Percentiles rank a stretch among this genome's conserved stretches.
Conservation (phyloP, 2,113 vertebrate genomes). For the Thamnaconus septentrionalis region DNA sequence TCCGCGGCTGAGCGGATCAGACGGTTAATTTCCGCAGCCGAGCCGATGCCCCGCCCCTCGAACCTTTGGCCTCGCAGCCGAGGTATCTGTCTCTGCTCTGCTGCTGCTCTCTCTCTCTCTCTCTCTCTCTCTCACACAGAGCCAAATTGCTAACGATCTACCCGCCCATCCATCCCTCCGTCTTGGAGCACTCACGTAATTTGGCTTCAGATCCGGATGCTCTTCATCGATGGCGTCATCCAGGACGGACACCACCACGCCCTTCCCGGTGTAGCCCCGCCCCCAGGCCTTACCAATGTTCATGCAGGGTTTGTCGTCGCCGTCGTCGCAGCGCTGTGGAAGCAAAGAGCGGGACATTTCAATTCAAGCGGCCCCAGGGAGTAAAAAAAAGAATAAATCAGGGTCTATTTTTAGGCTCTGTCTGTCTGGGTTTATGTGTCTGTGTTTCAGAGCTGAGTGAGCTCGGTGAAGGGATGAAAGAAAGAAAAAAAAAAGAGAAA, state of each 20-base stretch:
- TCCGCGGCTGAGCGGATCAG: slow-evolving; percentile 58
- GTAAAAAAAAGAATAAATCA: slow-evolving; percentile 26
- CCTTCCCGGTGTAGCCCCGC: slow-evolving; percentile 92
- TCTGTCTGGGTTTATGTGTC: slow-evolving; percentile 24
- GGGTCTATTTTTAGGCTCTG: slow-evolving; percentile 38
- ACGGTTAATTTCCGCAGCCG: slow-evolving; percentile 64
- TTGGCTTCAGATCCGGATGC: slow-evolving; percentile 91
- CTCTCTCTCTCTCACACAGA: slow-evolving; percentile 3
- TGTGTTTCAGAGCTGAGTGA: slow-evolving; percentile 35
- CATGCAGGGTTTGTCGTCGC: slow-evolving; percentile 83
- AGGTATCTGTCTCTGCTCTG: slow-evolving; percentile 52
- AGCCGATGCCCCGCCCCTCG: slow-evolving; percentile 55
- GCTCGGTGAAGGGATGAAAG: slow-evolving; percentile 7
- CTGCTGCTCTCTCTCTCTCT: slow-evolving; percentile 11
- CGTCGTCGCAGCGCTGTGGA: slow-evolving; percentile 84
- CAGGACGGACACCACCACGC: slow-evolving; percentile 92
- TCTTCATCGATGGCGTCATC: slow-evolving; percentile 92
- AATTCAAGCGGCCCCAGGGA: slow-evolving; percentile 16
- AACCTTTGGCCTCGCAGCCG: slow-evolving; percentile 56
- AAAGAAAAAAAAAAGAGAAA: slow-evolving; percentile 9
- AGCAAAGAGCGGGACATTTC: slow-evolving; percentile 43
- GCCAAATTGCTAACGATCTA: slow-evolving; percentile 56
- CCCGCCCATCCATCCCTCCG: neutral
- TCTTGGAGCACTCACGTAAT: slow-evolving; percentile 88
- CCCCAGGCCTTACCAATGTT: slow-evolving; percentile 92